Evolutionary conservation across 2,113 vertebrate genomes (phyloP), one percentile per base, ranked within the genome.

Genomic region (Cheilinus undulatus): DNA sequence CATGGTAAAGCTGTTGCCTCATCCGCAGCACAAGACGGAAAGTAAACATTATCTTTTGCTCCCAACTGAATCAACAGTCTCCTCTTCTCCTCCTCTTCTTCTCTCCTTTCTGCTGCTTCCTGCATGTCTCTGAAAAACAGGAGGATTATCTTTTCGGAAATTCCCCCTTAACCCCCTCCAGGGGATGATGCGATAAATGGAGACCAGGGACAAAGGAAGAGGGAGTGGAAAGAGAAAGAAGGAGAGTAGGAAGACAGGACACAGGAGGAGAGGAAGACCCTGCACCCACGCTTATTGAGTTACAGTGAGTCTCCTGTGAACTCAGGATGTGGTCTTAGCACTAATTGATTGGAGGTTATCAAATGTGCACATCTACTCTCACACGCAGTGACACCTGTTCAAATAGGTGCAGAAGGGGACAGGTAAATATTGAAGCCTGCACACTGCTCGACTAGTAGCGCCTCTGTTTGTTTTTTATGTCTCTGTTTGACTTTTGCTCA

Each of bases 101-200:
- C 36, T 3, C 62, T 53, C 10, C 50, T 34, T 36, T 17, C 38
- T 22, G 38, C 72, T 4, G 9, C 70, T 78, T 66, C 48, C 66
- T 50, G 61, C 11, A 53, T 22, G 11, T 48, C 38, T 26, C 49
- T 59, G 52, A 82, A 85, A 74, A 85, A 69, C 68, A 81, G 63
- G 59, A 71, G 63, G 75, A 69, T 86, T 65, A 67, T 83, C 58
- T 83, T 83, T 71, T 22, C 13, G 58, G 78, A 82, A 89, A 88
- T 80, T 63, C 83, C 88, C 84, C 73, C 20, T 62, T 9, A 53
- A 43, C 22, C 76, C 73, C 77, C 56, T 64, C 4, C 12, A 64
- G 78, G 73, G 67, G 22, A 42, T 28, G 62, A 71, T 38, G 59
- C 13, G 75, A 84, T 83, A 75, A 86, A 86, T 17, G 42, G 50